phyloP scores from a whole-genome alignment of 2,797 vertebrate genomes.

The Psittacula derbiana region DNA sequence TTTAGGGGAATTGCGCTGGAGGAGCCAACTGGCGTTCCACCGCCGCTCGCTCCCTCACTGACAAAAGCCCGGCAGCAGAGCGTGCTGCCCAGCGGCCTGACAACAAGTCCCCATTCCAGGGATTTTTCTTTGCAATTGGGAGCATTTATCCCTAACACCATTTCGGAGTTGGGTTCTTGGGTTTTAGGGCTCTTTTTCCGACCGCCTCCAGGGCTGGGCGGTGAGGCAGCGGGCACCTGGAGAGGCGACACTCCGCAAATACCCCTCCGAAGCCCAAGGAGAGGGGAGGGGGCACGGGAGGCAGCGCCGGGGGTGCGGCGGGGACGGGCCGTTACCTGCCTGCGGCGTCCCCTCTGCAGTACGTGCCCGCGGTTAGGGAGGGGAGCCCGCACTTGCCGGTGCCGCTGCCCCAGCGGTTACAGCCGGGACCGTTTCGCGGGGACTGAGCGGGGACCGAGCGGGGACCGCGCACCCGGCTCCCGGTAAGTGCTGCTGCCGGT shows the following conservation, averaged over 20 bases:
- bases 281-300: neutral
- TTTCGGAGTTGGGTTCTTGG: neutral
- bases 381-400: slow-evolving; percentile 1
- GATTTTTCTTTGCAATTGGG: slow-evolving; percentile 69
- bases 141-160: slow-evolving; percentile 58
- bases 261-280: neutral
- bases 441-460: slow-evolving; percentile 15
- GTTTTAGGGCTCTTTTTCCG: neutral
- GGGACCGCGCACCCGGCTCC: neutral
- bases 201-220: slow-evolving; percentile 25
- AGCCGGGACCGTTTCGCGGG: neutral
- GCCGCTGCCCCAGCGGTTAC: neutral
- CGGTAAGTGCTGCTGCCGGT: slow-evolving; percentile 68
- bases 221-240: slow-evolving; percentile 19
- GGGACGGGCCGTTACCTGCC: neutral
- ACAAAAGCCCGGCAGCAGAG: slow-evolving; percentile 63
- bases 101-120: slow-evolving; percentile 77
- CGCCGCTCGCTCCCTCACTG: slow-evolving; percentile 71
- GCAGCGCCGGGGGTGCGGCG: neutral
- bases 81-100: slow-evolving; percentile 64
- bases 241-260: neutral
- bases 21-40: slow-evolving; percentile 80
- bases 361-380: neutral
- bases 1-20: slow-evolving; percentile 73
- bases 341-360: neutral